These are phyloP conservation scores for Eurytoma adleriae DNA, from an alignment of 2,888 invertebrate genomes.

Conservation along the genomic window DNA sequence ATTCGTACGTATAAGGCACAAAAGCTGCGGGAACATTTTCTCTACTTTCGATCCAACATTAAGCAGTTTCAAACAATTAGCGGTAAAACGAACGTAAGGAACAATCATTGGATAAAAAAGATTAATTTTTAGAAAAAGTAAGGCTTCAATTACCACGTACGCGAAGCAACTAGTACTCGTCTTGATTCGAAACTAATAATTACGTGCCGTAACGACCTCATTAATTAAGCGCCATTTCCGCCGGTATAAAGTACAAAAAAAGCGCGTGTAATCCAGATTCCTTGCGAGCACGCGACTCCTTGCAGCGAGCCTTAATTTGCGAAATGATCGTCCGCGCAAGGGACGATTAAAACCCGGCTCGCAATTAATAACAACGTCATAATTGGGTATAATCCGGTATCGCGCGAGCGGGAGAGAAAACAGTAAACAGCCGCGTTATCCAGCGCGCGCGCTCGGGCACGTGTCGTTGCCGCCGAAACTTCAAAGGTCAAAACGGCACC, in stretches of 20 bases:
- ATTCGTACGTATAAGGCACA: neutral
- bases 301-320: too few relatives aligned
- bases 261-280: neutral
- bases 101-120: neutral
- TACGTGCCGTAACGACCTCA: constrained; percentile 12
- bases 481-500: constrained; percentile 69
- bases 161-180: neutral
- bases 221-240: constrained; percentile 19
- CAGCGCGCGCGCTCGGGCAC: constrained; percentile 10
- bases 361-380: constrained; percentile 63
- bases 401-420: neutral
- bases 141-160: neutral
- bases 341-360: neutral
- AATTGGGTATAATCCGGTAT: constrained; percentile 6
- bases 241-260: neutral
- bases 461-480: constrained; percentile 63
- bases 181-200: constrained; percentile 7
- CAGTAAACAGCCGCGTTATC: constrained; percentile 2
- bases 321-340: too few relatives aligned
- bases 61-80: too few relatives aligned
- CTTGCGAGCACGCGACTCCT: too few relatives aligned
- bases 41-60: too few relatives aligned
- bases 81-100: too few relatives aligned
- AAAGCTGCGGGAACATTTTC: neutral
- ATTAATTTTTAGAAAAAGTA: neutral